phyloP scores from a whole-genome alignment of 2,113 vertebrate genomes.

The Gadus macrocephalus region DNA sequence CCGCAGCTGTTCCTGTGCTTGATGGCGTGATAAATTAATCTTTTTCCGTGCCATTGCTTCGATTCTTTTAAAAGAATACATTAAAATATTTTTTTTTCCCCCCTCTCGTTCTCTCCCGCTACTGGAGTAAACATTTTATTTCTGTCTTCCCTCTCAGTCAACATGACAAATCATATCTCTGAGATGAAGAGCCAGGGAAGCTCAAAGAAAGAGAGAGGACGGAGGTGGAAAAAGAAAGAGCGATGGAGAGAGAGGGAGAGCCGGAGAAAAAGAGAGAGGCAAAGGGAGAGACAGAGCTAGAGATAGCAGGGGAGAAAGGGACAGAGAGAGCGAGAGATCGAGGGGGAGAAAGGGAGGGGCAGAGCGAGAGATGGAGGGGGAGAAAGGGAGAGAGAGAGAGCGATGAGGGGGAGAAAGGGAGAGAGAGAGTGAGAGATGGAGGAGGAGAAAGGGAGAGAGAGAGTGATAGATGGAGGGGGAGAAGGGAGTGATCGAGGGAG shows the following conservation, averaged over 20 bases:
- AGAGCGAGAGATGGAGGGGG: slow-evolving; percentile 21
- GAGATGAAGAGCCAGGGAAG: slow-evolving; percentile 60
- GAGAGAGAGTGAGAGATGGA: slow-evolving; percentile 51
- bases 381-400: slow-evolving; percentile 58
- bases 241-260: slow-evolving; percentile 25
- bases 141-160: slow-evolving; percentile 67
- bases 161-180: slow-evolving; percentile 77
- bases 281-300: not conserved
- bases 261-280: slow-evolving; percentile 52
- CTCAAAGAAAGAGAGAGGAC: slow-evolving; percentile 20
- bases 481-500: not conserved
- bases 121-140: slow-evolving; percentile 73
- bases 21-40: slow-evolving; percentile 83
- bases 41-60: slow-evolving; percentile 78
- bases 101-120: slow-evolving; percentile 8
- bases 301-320: slow-evolving; percentile 20
- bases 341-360: slow-evolving; percentile 55
- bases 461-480: slow-evolving; percentile 8
- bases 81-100: slow-evolving; percentile 60
- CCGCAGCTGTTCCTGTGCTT: slow-evolving; percentile 77
- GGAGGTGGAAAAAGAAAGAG: slow-evolving; percentile 12
- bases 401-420: slow-evolving; percentile 26
- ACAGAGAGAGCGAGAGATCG: slow-evolving; percentile 41
- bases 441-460: slow-evolving; percentile 42
- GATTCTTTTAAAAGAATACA: slow-evolving; percentile 80